These are phyloP conservation scores for Cottoperca gobio DNA, from an alignment of 2,797 vertebrate species.

Conservation along the genomic window DNA sequence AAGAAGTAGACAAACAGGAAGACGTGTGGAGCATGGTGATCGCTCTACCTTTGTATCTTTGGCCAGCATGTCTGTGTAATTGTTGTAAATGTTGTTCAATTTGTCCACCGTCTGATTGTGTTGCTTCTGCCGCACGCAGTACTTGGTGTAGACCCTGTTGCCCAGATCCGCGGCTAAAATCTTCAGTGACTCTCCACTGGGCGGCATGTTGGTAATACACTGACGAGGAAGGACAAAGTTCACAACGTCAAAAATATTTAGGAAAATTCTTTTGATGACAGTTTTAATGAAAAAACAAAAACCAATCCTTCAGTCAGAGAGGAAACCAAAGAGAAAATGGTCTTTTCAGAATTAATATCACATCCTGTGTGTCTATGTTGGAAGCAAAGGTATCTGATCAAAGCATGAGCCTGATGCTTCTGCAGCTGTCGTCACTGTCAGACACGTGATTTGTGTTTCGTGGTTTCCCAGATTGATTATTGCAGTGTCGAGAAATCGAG, in stretches of 20 bases:
- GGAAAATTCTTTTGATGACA: background rate
- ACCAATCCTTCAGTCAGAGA: constrained; percentile 12
- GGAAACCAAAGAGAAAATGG: constrained; percentile 22
- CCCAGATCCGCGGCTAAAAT: constrained; percentile 87
- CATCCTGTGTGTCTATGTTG: background rate
- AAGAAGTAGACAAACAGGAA: background rate
- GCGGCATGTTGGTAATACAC: constrained; percentile 85
- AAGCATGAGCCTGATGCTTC: constrained; percentile 27
- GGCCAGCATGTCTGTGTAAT: constrained; percentile 88
- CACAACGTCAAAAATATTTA: constrained; percentile 19
- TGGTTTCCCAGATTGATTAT: constrained; percentile 25
- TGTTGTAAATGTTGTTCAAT: constrained; percentile 82
- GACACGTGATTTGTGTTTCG: constrained; percentile 34
- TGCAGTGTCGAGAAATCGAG: background rate
- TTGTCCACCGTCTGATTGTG: constrained; percentile 81
- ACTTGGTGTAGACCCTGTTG: constrained; percentile 84
- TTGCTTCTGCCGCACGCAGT: constrained; percentile 82
- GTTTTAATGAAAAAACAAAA: background rate
- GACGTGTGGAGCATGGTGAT: background rate
- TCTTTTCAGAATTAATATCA: constrained; percentile 19
- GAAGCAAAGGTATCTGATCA: constrained; percentile 45
- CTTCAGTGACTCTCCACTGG: constrained; percentile 89
- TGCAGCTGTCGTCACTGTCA: constrained; percentile 36
- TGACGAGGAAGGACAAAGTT: constrained; percentile 63
- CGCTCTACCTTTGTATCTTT: constrained; percentile 86